Conservation (phyloP, 2,888 invertebrate genomes). For the Diaphora mendica region DNA sequence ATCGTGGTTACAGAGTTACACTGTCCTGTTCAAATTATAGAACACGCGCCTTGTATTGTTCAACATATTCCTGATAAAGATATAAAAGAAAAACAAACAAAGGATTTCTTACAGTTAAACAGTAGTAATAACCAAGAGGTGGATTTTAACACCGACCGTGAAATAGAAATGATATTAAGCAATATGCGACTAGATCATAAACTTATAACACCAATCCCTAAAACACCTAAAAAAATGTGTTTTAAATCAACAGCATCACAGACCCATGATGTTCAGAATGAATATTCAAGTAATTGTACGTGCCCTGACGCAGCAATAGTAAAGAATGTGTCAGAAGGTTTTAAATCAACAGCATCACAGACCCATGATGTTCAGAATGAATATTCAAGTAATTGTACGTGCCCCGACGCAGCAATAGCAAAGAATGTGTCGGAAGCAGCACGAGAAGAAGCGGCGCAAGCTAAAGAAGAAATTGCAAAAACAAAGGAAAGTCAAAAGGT, state of each 20-base stretch:
- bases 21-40: slow-evolving; percentile 7
- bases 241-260: not conserved
- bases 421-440: slow-evolving; percentile 30
- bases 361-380: not conserved
- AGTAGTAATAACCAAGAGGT: slow-evolving; percentile 58
- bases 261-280: not conserved
- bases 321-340: slow-evolving; percentile 30
- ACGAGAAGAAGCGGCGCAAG: slow-evolving; percentile 14
- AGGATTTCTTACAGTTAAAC: slow-evolving; percentile 63
- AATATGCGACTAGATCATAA: slow-evolving; percentile 62
- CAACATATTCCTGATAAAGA: slow-evolving; percentile 3
- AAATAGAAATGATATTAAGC: slow-evolving; percentile 71
- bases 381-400: not conserved
- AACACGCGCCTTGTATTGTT: not conserved
- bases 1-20: not conserved
- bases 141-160: slow-evolving; percentile 56
- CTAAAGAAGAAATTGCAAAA: slow-evolving; percentile 15
- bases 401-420: slow-evolving; percentile 50
- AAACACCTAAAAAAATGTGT: slow-evolving; percentile 56
- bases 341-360: not conserved
- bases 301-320: slow-evolving; percentile 50
- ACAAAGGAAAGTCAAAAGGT: slow-evolving; percentile 46
- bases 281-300: not conserved
- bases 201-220: slow-evolving; percentile 71
- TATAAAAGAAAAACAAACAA: slow-evolving; percentile 38